Percentiles rank a stretch among this genome's conserved stretches.
Evolutionary conservation across 2,888 invertebrate species (phyloP).

Genomic region (Pristionchus exspectatus): DNA sequence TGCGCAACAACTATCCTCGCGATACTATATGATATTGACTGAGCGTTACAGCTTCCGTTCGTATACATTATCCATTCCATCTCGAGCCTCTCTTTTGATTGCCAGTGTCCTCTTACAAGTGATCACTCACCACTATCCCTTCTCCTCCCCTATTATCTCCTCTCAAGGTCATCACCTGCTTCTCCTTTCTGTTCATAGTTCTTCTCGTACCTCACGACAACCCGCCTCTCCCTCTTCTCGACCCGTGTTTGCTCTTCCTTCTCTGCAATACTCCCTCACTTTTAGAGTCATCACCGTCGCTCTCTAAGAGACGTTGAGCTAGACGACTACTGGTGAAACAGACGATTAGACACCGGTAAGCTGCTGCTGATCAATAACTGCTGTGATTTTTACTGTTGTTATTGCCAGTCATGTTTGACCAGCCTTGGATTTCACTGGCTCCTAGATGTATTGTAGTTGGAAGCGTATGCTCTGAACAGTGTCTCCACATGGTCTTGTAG

Average conservation of each 20-base stretch:
- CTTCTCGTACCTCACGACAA: background rate
- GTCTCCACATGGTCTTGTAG: too few species aligned
- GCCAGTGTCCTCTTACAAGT: background rate
- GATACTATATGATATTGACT: background rate
- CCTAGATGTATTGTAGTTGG: too few species aligned
- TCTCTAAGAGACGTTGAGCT: too few species aligned
- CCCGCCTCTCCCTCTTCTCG: background rate
- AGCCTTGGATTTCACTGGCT: too few species aligned
- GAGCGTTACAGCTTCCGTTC: background rate
- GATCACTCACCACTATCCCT: background rate
- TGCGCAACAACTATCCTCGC: background rate
- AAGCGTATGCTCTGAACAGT: too few species aligned
- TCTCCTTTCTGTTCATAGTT: background rate
- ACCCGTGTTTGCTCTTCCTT: background rate
- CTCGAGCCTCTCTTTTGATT: background rate
- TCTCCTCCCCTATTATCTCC: constrained; percentile 17
- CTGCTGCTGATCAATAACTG: too few species aligned
- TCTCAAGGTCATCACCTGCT: background rate
- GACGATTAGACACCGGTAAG: too few species aligned
- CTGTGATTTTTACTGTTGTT: too few species aligned
- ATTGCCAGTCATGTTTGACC: too few species aligned
- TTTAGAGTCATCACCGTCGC: background rate
- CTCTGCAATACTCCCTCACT: background rate
- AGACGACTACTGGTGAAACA: too few species aligned
- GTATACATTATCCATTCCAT: background rate